Evolutionary conservation across 1,140 invertebrate species (phyloP).

Genomic region (Tetramorium simillimum): DNA sequence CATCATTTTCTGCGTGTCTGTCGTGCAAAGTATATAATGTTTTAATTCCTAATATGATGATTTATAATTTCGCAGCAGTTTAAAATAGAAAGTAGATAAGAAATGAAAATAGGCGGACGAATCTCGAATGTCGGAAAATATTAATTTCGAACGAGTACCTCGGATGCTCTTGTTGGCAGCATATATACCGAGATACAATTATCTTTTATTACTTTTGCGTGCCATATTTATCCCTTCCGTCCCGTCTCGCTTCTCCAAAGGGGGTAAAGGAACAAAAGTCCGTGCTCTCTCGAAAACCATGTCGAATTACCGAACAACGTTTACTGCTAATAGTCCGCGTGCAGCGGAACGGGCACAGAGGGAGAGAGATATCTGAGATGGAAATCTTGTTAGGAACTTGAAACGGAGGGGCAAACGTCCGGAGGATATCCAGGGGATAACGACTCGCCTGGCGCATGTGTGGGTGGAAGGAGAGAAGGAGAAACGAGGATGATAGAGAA

Average conservation of each 20-base stretch:
- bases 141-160: slow-evolving; percentile 40
- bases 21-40: not conserved
- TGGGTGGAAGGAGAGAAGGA: slow-evolving; percentile 47
- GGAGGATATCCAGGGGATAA: slow-evolving; percentile 74
- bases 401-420: slow-evolving; percentile 68
- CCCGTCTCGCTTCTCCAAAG: not conserved
- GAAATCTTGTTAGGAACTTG: slow-evolving; percentile 74
- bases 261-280: slow-evolving; percentile 45
- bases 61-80: not conserved
- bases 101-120: slow-evolving; percentile 9
- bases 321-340: slow-evolving; percentile 70
- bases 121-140: slow-evolving; percentile 21
- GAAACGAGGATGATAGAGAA: slow-evolving; percentile 25
- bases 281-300: slow-evolving; percentile 41
- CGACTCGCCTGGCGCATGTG: slow-evolving; percentile 61
- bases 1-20: not conserved
- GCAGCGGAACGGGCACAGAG: slow-evolving; percentile 55
- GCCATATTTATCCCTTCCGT: slow-evolving; percentile 40
- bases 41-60: not conserved
- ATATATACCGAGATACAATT: slow-evolving; percentile 55
- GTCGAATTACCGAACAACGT: slow-evolving; percentile 71
- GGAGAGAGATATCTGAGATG: slow-evolving; percentile 70
- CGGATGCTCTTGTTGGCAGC: slow-evolving; percentile 15
- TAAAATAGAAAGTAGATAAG: not conserved
- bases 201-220: slow-evolving; percentile 55